Evolutionary conservation across 2,888 invertebrate species (phyloP), one percentile per base, ranked within the genome.

Genomic region (Rhorus exstirpatorius): DNA sequence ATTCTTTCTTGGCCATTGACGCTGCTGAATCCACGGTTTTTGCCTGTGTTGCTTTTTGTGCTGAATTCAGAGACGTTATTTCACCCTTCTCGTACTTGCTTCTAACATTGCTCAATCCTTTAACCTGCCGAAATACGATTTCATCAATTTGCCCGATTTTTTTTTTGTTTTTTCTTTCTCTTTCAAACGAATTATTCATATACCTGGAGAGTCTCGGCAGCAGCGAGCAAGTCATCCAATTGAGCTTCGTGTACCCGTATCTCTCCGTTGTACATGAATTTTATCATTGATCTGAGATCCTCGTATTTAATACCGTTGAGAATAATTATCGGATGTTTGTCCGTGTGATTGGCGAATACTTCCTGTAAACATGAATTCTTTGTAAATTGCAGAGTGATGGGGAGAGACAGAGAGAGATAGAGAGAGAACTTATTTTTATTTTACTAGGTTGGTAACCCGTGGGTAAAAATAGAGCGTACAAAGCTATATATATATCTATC

Each of bases 261-360:
- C 90, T 94, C 94, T 17, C 94, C 94, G 81, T 91, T 91, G 87
- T 94, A 94, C 92, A 94, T 93, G 84, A 94, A 94, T 75, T 93
- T 93, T 24, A 94, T 90, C 41, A 94, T 92, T 67, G 93, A 89
- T 83, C 93, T 92, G 2, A 94, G 88, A 86, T 94, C 93, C 7
- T 88, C 87, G 79, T 92, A 93, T 82, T 90, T 92, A 31, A 93
- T 91, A 21, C 93, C 93, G 83, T 93, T 93, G 84, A 94, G 89
- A 55, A 94, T 92, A 26, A 94, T 93, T 17, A 93, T 86, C 8
- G 94, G 93, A 86, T 93, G 93, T 19, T 90, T 90, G 3, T 90
- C 90, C n/a, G 87, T 87, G 84, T 94, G 93, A 7, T 90, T 84
- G 76, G 91, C 88, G 84, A 94, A 93, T 38, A 93, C 86, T 81